Evolutionary conservation across 2,113 vertebrate genomes (phyloP), one percentile per base, ranked within the genome.

Genomic region (Zosterops borbonicus): DNA sequence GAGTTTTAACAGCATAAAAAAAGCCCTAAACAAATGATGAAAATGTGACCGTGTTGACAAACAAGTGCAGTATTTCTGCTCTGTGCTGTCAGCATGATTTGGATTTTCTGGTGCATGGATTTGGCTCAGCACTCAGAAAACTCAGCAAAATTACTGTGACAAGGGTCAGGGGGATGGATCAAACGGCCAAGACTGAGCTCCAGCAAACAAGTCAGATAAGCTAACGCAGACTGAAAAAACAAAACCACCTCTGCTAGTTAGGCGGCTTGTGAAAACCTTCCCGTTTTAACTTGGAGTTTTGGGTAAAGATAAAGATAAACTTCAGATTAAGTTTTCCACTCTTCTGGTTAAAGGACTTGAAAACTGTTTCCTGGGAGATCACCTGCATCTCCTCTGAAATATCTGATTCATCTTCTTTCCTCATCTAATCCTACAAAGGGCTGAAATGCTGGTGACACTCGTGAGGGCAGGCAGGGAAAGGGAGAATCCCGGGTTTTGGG

Each of bases 51-150:
- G 1, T 0, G 1, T 0, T 41, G 24, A 16, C 8, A 67, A 83
- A 60, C 0, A 5, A 16, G 7, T 62, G 50, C 56, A 82, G 20
- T 2, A 31, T 4, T 29, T 41, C 8, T 73, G 62, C 19, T 68
- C 20, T 10, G 1, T 5, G 14, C 5, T 23, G 18, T 6, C 35
- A n/a, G 12, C 6, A 22, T 0, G 0, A 19, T 42, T 33, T 19
- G 19, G 14, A 19, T 19, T 39, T 87, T 55, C 39, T 87, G 52
- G 58, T 1, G 0, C 20, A 3, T 2, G 25, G 29, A 39, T 35
- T 49, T 31, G 25, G 27, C 53, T 68, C 74, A 68, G 58, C 52
- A 37, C 7, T 11, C 18, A 6, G 47, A 63, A 83, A 71, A 70
- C 28, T 24, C 52, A 33, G 31, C 29, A 35, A 44, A 84, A 67